phyloP scores from a whole-genome alignment of 23 tunicate genomes.

The Ascidia mentula region DNA sequence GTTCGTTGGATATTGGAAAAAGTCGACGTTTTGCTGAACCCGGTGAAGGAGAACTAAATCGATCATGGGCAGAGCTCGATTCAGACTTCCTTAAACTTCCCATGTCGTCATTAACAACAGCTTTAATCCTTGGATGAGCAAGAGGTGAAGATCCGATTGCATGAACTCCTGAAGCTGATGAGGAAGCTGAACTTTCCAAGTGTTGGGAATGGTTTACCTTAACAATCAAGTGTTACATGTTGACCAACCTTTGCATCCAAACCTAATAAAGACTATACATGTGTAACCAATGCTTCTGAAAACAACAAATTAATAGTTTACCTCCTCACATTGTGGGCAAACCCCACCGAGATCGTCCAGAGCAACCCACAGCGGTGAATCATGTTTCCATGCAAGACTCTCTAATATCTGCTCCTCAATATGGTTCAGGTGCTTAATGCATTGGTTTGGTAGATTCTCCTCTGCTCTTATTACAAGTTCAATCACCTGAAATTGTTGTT shows the following conservation, averaged over 20 bases:
- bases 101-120: conserved; percentile 48
- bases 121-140: conserved; percentile 55
- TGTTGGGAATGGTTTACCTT: conserved; percentile 64
- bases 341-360: conserved; percentile 29
- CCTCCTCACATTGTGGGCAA: conserved; percentile 73
- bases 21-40: conserved; percentile 65
- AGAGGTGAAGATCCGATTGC: conserved; percentile 15
- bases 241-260: no score
- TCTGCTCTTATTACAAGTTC: conserved; percentile 94
- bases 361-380: conserved; percentile 88
- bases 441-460: conserved; percentile 55
- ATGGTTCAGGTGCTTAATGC: conserved; percentile 81
- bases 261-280: neutral
- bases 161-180: neutral
- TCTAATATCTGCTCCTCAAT: conserved; percentile 94
- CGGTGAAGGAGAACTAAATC: conserved; percentile 88
- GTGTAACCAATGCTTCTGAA: neutral
- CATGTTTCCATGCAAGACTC: conserved; percentile 75
- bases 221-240: neutral
- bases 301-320: neutral
- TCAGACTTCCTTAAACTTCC: conserved; percentile 11
- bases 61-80: conserved; percentile 62
- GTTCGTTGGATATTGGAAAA: conserved; percentile 3
- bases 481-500: conserved; percentile 79
- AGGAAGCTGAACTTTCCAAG: conserved; percentile 15